A percentile compares a stretch with the other conserved stretches of the same genome.
These are phyloP conservation scores for Dioctria rufipes DNA, from an alignment of 2,888 invertebrate genomes.

Conservation along the genomic window DNA sequence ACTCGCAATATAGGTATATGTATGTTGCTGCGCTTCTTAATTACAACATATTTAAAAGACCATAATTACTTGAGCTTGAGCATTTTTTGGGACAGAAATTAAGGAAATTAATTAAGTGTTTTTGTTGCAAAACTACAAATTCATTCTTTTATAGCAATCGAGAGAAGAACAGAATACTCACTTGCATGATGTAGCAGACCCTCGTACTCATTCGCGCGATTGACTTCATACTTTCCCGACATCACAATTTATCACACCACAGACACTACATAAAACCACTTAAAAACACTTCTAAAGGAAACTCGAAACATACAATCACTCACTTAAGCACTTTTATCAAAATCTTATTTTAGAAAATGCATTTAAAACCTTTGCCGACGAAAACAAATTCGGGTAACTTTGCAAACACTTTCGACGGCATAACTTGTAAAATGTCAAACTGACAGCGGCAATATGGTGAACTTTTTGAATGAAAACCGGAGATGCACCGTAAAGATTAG, in stretches of 20 bases:
- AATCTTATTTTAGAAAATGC: background rate
- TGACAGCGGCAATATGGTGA: background rate
- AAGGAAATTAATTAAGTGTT: too few relatives aligned
- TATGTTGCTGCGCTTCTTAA: too few relatives aligned
- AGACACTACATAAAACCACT: background rate
- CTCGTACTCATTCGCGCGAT: constrained; percentile 21
- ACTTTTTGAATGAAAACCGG: too few relatives aligned
- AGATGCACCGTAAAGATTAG: too few relatives aligned
- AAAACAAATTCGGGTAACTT: background rate
- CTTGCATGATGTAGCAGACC: constrained; percentile 17
- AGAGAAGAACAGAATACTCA: background rate
- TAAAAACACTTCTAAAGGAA: background rate
- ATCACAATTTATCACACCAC: background rate
- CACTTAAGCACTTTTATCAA: background rate
- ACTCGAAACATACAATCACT: background rate
- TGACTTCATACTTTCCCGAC: background rate
- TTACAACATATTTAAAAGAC: too few relatives aligned
- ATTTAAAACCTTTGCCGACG: background rate
- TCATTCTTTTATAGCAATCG: too few relatives aligned
- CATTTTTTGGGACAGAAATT: too few relatives aligned
- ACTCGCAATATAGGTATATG: too few relatives aligned
- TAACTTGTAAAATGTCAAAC: background rate
- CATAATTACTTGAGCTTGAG: too few relatives aligned
- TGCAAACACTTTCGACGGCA: background rate
- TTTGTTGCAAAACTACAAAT: too few relatives aligned